These are phyloP conservation scores for Neogale vison DNA, from an alignment of 2,113 vertebrate species.

Conservation along the genomic window DNA sequence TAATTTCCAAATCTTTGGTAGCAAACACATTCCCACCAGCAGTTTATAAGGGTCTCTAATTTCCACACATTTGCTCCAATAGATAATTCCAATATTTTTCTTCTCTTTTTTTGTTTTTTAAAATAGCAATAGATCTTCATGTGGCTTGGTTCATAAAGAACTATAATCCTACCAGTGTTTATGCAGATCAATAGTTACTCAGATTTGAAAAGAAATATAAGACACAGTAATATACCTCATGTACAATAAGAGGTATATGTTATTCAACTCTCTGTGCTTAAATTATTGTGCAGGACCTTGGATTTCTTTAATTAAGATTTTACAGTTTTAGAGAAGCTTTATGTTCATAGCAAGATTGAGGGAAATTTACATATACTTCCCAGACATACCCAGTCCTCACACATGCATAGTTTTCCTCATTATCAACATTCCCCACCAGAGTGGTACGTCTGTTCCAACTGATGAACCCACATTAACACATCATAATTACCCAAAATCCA, in stretches of 20 bases:
- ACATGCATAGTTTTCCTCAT: neutral
- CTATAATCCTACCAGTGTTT: neutral
- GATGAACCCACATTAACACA: neutral
- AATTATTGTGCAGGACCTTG: neutral
- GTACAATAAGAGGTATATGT: neutral
- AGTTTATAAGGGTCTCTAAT: neutral
- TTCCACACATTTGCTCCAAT: neutral
- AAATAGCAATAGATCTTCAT: neutral
- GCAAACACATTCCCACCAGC: neutral
- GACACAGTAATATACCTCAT: neutral
- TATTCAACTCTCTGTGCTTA: neutral
- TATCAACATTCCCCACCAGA: neutral
- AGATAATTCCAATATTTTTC: neutral
- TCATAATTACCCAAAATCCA: neutral
- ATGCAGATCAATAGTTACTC: neutral
- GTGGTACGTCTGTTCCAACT: neutral
- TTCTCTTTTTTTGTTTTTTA: neutral
- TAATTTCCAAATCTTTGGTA: neutral
- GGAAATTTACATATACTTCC: neutral
- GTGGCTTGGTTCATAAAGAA: neutral
- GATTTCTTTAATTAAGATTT: neutral
- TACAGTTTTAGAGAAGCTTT: neutral
- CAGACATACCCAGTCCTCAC: neutral
- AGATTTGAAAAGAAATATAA: constrained; percentile 18
- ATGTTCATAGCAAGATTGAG: neutral